Evolutionary conservation across 2,797 vertebrate species (phyloP), one percentile per base, ranked within the genome.

Genomic region (Petrocephalus schoutedeni): DNA sequence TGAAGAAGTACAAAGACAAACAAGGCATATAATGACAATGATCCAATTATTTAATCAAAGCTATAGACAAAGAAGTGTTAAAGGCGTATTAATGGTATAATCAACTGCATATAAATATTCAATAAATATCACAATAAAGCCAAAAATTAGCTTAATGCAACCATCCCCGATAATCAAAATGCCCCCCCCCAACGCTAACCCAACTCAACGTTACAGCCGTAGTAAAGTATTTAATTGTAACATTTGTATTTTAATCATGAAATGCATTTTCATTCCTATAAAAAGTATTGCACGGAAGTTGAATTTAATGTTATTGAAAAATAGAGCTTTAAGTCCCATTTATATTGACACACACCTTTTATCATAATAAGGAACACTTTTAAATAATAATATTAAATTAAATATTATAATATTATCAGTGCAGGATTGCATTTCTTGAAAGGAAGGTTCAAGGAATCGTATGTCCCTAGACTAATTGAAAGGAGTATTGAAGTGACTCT

Each of bases 41-140:
- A 80, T 49, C 74, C 74, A 80, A 80, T 80, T 80, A 80, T 45
- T 80, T 80, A 49, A 49, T 80, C 74, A 80, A n/a, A 80, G 36
- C 12, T n/a, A 6, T 19, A 80, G 36, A 80, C 41, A 49, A n/a
- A 2, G 28, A 80, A 80, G 71, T 77, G 14, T 77, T 45, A 45
- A 41, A 4, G 7, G 7, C 19, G 5, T 49, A 49, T 80, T 80
- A 80, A 80, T 21, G 19, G 45, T 80, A 3, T 49, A 49, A 80
- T 80, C 41, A 80, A 49, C 74, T 10, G 7, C 10, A 80, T 80
- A 80, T 80, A 80, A 41, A 80, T 80, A 80, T 77, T 45, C 71
- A 77, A 77, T 77, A 77, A 45, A n/a, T 77, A 45, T 19, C 71
- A 77, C 7, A 9, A 77, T 45, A 77, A 41, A 77, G 16, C 19